These are phyloP conservation scores for Tiaroga cobitis DNA, from an alignment of 2,797 vertebrate species.

Conservation along the genomic window DNA sequence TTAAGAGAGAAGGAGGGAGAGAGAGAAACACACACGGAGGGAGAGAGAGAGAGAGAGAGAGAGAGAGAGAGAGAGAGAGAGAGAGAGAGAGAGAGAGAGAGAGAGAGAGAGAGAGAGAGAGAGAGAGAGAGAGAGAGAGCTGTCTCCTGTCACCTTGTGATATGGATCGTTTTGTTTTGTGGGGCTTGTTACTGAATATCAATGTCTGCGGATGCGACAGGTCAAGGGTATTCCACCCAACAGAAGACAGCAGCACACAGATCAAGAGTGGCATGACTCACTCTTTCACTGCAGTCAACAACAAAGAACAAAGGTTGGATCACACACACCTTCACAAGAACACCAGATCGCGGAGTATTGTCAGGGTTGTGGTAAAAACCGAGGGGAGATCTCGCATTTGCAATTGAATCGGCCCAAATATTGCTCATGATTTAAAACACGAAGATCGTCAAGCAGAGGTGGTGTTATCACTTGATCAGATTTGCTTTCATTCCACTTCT, in stretches of 20 bases:
- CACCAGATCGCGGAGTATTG: background rate
- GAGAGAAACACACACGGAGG: conserved; percentile 19
- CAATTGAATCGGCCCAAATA: background rate
- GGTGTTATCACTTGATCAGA: background rate
- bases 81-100: conserved; percentile 4
- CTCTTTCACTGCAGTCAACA: conserved; percentile 3
- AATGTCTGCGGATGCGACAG: conserved; percentile 48
- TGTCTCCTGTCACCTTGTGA: conserved; percentile 57
- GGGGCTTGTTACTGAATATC: conserved; percentile 50
- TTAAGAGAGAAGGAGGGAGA: background rate
- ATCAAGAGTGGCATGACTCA: conserved; percentile 31
- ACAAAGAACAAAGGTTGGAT: background rate
- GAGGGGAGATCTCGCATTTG: background rate
- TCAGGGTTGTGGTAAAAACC: background rate
- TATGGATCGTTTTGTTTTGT: conserved; percentile 56
- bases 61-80: conserved; percentile 17
- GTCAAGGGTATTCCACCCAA: conserved; percentile 34
- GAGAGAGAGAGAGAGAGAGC: conserved; percentile 18
- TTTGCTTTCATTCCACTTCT: background rate
- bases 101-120: conserved; percentile 9
- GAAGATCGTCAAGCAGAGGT: background rate
- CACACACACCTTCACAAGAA: background rate
- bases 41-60: background rate
- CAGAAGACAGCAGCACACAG: conserved; percentile 10
- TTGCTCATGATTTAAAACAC: background rate